Percentiles rank a stretch among this genome's conserved stretches.
Conservation (phyloP, 2,797 vertebrate species). For the Pangasius mekongensis region DNA sequence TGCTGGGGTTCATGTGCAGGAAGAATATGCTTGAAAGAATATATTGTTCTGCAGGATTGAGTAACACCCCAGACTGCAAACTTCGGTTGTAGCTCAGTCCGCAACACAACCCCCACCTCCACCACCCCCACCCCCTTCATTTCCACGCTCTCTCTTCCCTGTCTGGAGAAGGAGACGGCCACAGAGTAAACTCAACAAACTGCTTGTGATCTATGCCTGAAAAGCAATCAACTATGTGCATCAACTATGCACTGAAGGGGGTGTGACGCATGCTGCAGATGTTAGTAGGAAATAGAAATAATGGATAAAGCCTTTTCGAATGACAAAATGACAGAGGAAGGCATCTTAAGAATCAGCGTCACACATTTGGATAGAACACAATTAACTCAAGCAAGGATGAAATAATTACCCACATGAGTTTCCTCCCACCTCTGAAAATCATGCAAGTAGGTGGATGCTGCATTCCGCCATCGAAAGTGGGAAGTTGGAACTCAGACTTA, state of each 20-base stretch:
- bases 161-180: constrained; percentile 1
- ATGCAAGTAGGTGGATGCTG: not conserved
- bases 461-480: not conserved
- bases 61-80: constrained; percentile 31
- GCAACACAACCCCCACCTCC: not conserved
- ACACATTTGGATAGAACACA: not conserved
- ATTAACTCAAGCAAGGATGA: not conserved
- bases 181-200: not conserved
- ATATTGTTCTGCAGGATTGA: constrained; percentile 38
- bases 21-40: constrained; percentile 24
- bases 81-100: constrained; percentile 4
- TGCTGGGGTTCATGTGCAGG: constrained; percentile 14
- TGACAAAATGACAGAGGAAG: not conserved
- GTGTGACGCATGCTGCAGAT: not conserved
- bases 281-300: not conserved
- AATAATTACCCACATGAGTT: not conserved
- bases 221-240: not conserved
- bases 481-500: not conserved
- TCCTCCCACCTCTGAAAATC: not conserved
- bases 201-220: not conserved
- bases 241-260: not conserved
- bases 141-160: not conserved
- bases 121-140: not conserved
- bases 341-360: not conserved
- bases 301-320: not conserved